phyloP scores from a whole-genome alignment of 2,888 invertebrate genomes.

The Ectemnius cavifrons region DNA sequence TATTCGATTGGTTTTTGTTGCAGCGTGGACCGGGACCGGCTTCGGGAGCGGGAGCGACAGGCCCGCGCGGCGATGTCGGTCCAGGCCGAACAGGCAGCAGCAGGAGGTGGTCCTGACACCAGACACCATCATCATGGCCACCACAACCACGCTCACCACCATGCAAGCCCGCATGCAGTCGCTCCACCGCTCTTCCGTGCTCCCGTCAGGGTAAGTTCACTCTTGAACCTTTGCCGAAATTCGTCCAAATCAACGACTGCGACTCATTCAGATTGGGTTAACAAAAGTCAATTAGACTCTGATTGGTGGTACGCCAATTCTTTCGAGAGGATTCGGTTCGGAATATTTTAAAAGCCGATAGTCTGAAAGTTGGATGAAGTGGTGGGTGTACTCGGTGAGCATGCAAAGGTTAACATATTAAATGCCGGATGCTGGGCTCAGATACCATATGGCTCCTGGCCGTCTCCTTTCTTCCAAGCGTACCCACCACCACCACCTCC shows the following conservation, averaged over 20 bases:
- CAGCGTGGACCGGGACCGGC: conserved; percentile 85
- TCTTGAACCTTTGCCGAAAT: conserved; percentile 1
- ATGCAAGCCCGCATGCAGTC: conserved; percentile 66
- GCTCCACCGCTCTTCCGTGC: conserved; percentile 70
- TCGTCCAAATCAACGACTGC: not conserved
- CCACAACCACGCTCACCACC: conserved; percentile 71
- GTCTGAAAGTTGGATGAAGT: too few species aligned
- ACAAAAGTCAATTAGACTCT: not conserved
- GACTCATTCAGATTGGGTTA: too few species aligned
- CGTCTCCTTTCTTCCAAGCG: not conserved
- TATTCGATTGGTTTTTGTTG: conserved; percentile 48
- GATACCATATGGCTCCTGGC: conserved; percentile 1
- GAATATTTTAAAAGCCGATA: not conserved
- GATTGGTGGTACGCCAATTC: not conserved
- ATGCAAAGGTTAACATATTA: not conserved
- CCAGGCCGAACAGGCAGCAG: conserved; percentile 80
- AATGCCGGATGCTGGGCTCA: not conserved
- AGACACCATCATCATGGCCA: conserved; percentile 79
- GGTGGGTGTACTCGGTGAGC: not conserved
- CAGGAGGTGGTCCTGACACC: conserved; percentile 84
- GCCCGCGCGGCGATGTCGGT: conserved; percentile 88
- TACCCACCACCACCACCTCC: not conserved
- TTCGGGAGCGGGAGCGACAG: conserved; percentile 88
- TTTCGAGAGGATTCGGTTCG: not conserved
- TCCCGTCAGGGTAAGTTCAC: conserved; percentile 72